These are phyloP conservation scores for Lipotes vexillifer DNA, from an alignment of 2,113 vertebrate species.

Conservation along the genomic window DNA sequence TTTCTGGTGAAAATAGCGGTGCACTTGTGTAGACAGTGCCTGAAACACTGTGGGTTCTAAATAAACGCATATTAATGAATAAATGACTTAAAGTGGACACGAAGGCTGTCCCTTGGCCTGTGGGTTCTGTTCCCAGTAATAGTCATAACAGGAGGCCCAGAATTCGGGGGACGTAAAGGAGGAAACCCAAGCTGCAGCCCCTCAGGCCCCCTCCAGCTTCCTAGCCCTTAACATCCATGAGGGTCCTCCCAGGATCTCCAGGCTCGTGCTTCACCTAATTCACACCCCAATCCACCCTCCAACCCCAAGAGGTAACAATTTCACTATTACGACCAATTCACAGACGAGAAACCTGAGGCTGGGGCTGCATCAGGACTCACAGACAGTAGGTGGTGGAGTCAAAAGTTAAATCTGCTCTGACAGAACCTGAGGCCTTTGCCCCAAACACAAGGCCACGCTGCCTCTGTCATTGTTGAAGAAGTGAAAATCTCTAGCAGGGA, in stretches of 20 bases:
- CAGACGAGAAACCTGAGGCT: background rate
- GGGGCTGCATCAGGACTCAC: background rate
- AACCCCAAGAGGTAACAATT: too few relatives aligned
- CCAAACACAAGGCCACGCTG: background rate
- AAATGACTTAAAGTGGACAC: background rate
- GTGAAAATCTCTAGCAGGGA: background rate
- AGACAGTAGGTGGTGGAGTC: too few relatives aligned
- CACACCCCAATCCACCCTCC: background rate
- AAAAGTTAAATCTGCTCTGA: background rate
- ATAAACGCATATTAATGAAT: background rate
- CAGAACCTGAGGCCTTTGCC: background rate
- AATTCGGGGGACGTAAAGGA: too few relatives aligned
- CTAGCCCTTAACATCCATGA: background rate
- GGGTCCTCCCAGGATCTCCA: too few relatives aligned
- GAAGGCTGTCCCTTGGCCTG: background rate
- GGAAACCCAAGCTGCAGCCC: background rate
- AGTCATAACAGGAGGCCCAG: background rate
- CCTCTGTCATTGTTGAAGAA: background rate
- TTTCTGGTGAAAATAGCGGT: background rate
- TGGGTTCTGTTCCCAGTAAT: background rate
- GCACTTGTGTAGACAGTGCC: rapidly evolving
- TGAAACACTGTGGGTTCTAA: background rate
- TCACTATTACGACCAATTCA: background rate
- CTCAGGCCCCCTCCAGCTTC: background rate
- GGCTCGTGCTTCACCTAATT: background rate